Evolutionary conservation across 2,888 invertebrate species (phyloP).

Genomic region (Sipha maydis): DNA sequence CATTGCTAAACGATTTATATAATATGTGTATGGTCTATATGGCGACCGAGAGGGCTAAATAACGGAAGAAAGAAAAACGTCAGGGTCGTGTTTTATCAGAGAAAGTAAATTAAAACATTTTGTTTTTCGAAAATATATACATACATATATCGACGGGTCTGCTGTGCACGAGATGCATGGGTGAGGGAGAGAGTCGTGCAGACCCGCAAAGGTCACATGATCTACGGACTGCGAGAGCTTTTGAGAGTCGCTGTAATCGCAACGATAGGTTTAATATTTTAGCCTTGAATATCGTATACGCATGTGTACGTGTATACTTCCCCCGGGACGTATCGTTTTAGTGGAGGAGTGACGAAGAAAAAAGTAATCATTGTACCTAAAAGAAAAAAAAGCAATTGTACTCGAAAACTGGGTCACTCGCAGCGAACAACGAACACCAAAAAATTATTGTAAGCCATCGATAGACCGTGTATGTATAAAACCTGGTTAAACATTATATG

Average conservation of each 20-base stretch:
- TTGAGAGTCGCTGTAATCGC: not conserved
- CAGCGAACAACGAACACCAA: not conserved
- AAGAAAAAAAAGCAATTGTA: constrained; percentile 51
- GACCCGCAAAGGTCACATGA: not conserved
- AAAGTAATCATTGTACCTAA: constrained; percentile 53
- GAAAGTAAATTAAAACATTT: not conserved
- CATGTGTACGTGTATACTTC: not conserved
- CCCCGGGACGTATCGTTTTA: constrained; percentile 13
- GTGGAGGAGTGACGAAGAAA: not conserved
- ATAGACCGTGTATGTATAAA: not conserved
- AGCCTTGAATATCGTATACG: constrained; percentile 5
- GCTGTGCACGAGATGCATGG: too few relatives aligned
- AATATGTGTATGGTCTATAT: too few relatives aligned
- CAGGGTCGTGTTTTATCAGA: not conserved
- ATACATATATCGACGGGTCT: too few relatives aligned
- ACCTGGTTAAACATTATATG: constrained; percentile 15
- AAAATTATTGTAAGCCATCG: constrained; percentile 35
- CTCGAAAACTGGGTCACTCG: constrained; percentile 50
- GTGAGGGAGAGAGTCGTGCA: too few relatives aligned
- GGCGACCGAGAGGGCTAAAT: not conserved
- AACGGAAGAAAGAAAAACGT: too few relatives aligned
- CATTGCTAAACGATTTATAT: not conserved
- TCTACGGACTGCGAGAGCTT: not conserved
- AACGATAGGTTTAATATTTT: not conserved
- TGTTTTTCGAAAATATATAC: not conserved